These are phyloP conservation scores for Drosophila asahinai DNA, from an alignment of 1,140 invertebrate genomes.

Conservation along the genomic window DNA sequence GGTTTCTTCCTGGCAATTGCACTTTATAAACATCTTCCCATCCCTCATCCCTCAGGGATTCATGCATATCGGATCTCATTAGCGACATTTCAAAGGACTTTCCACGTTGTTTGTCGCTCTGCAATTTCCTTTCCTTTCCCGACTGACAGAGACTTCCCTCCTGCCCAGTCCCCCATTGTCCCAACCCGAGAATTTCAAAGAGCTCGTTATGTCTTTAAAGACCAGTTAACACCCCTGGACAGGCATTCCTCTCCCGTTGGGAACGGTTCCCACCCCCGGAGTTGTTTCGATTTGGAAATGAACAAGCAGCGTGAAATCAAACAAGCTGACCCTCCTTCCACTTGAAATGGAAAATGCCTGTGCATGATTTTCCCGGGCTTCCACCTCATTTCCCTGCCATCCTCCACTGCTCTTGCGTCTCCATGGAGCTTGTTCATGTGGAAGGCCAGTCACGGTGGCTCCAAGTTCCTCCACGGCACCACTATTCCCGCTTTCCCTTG, in stretches of 20 bases:
- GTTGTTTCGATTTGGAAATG: conserved; percentile 64
- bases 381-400: conserved; percentile 35
- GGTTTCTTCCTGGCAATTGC: conserved; percentile 36
- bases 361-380: conserved; percentile 35
- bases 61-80: conserved; percentile 76
- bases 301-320: conserved; percentile 72
- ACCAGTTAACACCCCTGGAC: conserved; percentile 61
- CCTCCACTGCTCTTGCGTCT: conserved; percentile 20
- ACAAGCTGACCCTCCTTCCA: conserved; percentile 63
- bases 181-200: conserved; percentile 5
- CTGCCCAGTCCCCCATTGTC: conserved; percentile 2
- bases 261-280: conserved; percentile 31
- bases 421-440: conserved; percentile 57
- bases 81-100: conserved; percentile 68
- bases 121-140: conserved; percentile 36
- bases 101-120: conserved; percentile 57
- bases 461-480: conserved; percentile 1
- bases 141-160: conserved; percentile 3
- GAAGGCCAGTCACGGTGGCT: conserved; percentile 44
- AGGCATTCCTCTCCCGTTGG: not conserved
- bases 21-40: conserved; percentile 25
- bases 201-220: conserved; percentile 68
- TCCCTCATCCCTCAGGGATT: not conserved
- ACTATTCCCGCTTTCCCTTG: conserved; percentile 6
- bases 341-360: conserved; percentile 22